These are phyloP conservation scores for Thalassophryne amazonica DNA, from an alignment of 2,797 vertebrate genomes.

Conservation along the genomic window DNA sequence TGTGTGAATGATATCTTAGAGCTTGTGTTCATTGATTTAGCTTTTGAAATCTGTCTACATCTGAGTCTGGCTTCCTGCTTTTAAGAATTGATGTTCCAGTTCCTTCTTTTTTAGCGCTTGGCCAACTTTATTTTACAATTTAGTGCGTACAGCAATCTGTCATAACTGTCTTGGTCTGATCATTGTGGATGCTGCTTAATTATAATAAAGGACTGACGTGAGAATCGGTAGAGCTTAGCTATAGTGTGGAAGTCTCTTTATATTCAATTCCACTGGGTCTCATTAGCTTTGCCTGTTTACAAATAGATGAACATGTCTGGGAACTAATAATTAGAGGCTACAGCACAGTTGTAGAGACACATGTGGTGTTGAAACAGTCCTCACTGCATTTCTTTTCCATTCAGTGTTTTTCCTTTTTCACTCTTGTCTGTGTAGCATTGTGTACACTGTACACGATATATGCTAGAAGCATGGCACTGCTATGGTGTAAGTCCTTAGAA, in stretches of 20 bases:
- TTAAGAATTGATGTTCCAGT: background rate
- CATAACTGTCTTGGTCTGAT: no score
- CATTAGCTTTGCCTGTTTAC: conserved; percentile 71
- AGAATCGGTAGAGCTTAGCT: conserved; percentile 19
- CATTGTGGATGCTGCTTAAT: conserved; percentile 30
- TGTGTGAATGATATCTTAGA: background rate
- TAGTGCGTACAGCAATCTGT: no score
- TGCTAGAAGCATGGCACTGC: no score
- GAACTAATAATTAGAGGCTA: conserved; percentile 66
- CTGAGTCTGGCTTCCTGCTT: background rate
- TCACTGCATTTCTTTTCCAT: conserved; percentile 4
- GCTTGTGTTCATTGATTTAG: background rate
- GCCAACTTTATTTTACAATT: no score
- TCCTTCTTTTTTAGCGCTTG: background rate
- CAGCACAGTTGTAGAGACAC: conserved; percentile 52
- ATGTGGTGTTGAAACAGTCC: conserved; percentile 46
- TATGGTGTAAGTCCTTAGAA: no score
- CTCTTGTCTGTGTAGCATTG: background rate
- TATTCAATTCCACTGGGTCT: conserved; percentile 56
- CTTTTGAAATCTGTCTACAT: background rate
- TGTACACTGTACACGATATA: background rate
- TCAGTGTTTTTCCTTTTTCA: no score
- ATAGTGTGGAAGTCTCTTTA: conserved; percentile 57
- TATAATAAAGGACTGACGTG: conserved; percentile 34
- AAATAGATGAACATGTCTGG: conserved; percentile 55